These are phyloP conservation scores for Myotis findleyi DNA, from an alignment of 2,797 vertebrate genomes.

Conservation along the genomic window DNA sequence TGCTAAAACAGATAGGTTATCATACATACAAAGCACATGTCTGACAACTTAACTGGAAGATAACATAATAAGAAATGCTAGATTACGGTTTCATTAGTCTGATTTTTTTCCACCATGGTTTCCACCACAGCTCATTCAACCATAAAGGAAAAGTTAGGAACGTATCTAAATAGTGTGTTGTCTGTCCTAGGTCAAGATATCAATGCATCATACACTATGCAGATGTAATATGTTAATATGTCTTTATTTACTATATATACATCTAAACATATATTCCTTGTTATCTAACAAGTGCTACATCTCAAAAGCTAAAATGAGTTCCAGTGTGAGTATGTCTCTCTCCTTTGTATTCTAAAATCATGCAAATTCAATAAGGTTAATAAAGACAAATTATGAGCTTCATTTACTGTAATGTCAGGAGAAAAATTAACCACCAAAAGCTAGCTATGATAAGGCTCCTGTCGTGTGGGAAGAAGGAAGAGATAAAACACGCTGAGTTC, in stretches of 20 bases:
- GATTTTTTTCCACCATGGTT: background rate
- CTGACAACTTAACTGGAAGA: background rate
- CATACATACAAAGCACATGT: background rate
- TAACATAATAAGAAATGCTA: background rate
- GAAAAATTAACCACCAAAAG: background rate
- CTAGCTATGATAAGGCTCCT: background rate
- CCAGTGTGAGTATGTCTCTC: background rate
- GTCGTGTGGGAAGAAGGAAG: background rate
- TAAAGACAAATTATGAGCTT: background rate
- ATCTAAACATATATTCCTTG: background rate
- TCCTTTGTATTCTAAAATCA: slow-evolving; percentile 1
- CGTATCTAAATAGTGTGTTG: background rate
- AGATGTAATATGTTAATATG: background rate
- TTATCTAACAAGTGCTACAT: background rate
- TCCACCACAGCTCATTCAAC: background rate
- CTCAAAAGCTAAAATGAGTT: background rate
- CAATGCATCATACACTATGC: background rate
- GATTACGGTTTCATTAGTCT: background rate
- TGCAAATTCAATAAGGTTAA: background rate
- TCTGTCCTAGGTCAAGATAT: background rate
- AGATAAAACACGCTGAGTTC: background rate
- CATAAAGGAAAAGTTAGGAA: background rate
- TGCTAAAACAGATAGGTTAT: background rate
- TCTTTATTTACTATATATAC: background rate
- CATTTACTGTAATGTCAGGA: background rate